Conservation (phyloP, 2,113 vertebrate genomes). For the Cryptoleucopteryx plumbea region DNA sequence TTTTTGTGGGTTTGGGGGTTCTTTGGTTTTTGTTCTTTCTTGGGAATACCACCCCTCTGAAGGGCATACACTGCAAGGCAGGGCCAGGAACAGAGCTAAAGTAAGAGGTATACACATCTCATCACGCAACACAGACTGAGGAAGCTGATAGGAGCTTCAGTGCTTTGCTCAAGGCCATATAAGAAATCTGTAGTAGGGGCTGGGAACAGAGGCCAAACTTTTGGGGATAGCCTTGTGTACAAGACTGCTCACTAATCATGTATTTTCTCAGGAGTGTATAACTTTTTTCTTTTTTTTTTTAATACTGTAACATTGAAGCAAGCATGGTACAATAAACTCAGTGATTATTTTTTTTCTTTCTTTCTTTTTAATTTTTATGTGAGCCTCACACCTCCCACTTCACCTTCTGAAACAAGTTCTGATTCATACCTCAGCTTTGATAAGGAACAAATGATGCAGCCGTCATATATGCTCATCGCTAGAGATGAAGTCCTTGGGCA, state of each 20-base stretch:
- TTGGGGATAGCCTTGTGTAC: not conserved
- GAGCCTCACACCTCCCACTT: constrained; percentile 6
- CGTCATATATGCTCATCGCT: not conserved
- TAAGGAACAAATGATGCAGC: constrained; percentile 57
- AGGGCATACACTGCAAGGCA: not conserved
- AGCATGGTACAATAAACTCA: not conserved
- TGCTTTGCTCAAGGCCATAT: not conserved
- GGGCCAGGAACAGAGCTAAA: not conserved
- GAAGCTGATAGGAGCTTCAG: not conserved
- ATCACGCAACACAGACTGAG: not conserved
- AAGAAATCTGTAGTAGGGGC: rapidly evolving
- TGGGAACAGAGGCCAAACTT: not conserved
- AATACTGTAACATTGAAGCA: rapidly evolving
- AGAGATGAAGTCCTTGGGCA: not conserved
- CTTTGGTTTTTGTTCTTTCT: not conserved
- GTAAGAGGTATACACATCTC: not conserved
- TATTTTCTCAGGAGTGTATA: not conserved
- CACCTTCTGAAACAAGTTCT: not conserved
- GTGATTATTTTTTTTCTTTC: not conserved
- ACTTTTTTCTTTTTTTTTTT: not conserved
- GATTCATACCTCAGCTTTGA: constrained; percentile 43
- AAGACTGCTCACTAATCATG: not conserved
- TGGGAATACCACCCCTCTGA: not conserved
- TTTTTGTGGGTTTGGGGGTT: not conserved
- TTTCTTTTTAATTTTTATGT: not conserved